These are phyloP conservation scores for Luscinia luscinia DNA, from an alignment of 2,797 vertebrate species.

Conservation along the genomic window DNA sequence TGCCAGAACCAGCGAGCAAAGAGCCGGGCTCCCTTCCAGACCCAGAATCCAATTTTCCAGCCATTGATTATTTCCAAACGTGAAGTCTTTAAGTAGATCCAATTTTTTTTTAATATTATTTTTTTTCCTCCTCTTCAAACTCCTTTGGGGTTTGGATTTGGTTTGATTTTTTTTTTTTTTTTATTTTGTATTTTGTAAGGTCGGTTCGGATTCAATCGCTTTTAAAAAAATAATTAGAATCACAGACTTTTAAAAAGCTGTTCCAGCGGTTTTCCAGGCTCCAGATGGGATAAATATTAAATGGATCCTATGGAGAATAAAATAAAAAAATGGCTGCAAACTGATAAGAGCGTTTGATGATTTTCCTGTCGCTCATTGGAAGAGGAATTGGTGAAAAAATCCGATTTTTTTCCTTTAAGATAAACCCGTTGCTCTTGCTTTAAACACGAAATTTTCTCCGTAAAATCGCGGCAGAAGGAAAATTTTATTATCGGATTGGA, in stretches of 20 bases:
- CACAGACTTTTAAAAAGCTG: neutral
- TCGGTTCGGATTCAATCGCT: neutral
- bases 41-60: conserved; percentile 14
- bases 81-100: conserved; percentile 1
- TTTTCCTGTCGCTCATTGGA: neutral
- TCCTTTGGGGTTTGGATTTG: neutral
- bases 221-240: neutral
- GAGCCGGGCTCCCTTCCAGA: conserved; percentile 29
- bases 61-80: conserved; percentile 63
- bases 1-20: neutral
- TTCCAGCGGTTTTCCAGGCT: neutral
- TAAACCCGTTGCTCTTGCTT: fast-evolving
- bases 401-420: fast-evolving
- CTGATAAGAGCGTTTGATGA: neutral
- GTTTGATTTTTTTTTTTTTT: neutral
- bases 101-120: neutral
- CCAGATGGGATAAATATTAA: conserved; percentile 4
- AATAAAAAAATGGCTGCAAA: neutral
- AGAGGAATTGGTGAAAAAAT: neutral
- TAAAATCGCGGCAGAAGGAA: neutral
- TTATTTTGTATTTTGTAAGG: neutral
- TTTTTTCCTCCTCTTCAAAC: neutral
- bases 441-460: neutral
- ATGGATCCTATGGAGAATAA: neutral
- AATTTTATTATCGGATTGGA: neutral